Evolutionary conservation across 1,140 invertebrate genomes (phyloP), one percentile per base, ranked within the genome.

Genomic region (Dendrolimus kikuchii): DNA sequence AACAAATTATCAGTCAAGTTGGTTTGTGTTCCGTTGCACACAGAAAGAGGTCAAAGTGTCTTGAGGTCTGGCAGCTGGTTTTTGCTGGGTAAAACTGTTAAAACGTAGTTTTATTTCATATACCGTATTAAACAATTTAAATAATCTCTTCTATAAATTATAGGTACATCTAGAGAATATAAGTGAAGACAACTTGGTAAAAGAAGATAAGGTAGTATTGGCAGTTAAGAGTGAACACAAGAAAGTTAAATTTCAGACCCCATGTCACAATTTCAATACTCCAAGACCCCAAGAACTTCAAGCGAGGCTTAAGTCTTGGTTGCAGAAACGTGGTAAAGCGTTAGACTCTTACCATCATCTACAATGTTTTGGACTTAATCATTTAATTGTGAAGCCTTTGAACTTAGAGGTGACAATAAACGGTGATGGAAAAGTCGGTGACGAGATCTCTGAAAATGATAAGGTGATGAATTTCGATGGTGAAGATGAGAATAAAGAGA

Each of bases 401-500:
- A 68, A 61, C 5, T 46, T 64, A 5, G 60, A 62, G 36, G 4
- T 38, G 23, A 23, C 23, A 23, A 2, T 23, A 3, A 23, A 23
- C 3, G 23, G 23, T 23, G 23, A 23, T 23, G 23, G 3, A 23
- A 23, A 23, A 23, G 23, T 23, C 23, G 23, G 23, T 23, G 23
- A 23, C 3, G 23, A 23, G 3, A 23, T 23, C 23, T 23, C 23
- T 23, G 23, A 23, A 23, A 23, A 23, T 23, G 23, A 23, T 44
- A n/a, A 38, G 7, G 36, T 8, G 4, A 37, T 45, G 5, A 38
- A 38, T 4, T 45, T 38, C 6, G 61, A 70, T 23, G 23, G 23
- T 56, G 77, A 81, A 53, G 88, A 89, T 53, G 89, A 90, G 56
- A 81, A 90, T 65, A 90, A 90, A 62, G 89, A 90, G 69, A 90